Evolutionary conservation across 2,888 invertebrate species (phyloP), one percentile per base, ranked within the genome.

Genomic region (Adela reaumurella): DNA sequence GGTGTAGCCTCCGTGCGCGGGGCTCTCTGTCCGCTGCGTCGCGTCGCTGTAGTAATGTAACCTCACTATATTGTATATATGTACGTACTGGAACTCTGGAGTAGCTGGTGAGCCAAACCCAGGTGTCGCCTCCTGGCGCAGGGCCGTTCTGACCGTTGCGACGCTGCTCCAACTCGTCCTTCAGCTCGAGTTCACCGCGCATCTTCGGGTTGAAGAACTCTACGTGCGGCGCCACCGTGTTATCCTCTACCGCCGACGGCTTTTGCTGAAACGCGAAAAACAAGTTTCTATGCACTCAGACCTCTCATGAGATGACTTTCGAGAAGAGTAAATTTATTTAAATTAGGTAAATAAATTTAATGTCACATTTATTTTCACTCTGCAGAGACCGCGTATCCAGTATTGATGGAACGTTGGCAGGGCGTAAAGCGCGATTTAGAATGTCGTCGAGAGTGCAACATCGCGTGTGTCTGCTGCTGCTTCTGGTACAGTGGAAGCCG

Each of bases 21-120:
- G 83, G 0, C 87, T 86, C 56, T 86, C 3, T 80, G 74, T 0
- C 85, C 87, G 0, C 83, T 83, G 51, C 77, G 78, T 49, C 79
- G 74, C 63, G 83, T n/a, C n/a, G 82, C 56, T 84, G 82, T 24
- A 81, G 78, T n/a, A n/a, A n/a, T n/a, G n/a, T n/a, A n/a, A n/a
- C n/a, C n/a, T n/a, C n/a, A n/a, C n/a, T n/a, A n/a, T n/a, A n/a
- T n/a, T n/a, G n/a, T 43, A 28, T 17, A 16, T 41, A 8, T 19
- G 28, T 46, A 64, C 74, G 66, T 56, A 92, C 92, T 62, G 93
- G 91, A 57, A 94, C 91, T 57, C 92, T 84, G 29, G 92, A 92
- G 60, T 92, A 91, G 54, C 91, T 89, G 49, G 92, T 92, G 55
- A 94, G 69, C 89, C 92, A 93, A 55, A 93, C 87, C 91, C 91